These are phyloP conservation scores for Coleophora deauratella DNA, from an alignment of 2,888 invertebrate genomes.

Conservation along the genomic window DNA sequence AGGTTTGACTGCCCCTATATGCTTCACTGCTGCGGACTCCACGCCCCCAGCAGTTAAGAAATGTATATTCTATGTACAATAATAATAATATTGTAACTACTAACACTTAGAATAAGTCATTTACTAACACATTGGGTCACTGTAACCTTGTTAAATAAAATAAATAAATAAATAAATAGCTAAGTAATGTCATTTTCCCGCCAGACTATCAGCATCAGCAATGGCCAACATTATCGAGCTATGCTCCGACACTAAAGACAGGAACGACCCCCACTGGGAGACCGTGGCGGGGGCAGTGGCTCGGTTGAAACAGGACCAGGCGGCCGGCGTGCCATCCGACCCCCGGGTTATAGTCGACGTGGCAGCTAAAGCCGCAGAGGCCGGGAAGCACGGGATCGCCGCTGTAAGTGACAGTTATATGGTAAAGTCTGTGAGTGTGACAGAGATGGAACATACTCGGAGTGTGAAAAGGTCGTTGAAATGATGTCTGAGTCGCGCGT, in stretches of 20 bases:
- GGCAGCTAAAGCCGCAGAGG: slow-evolving; percentile 36
- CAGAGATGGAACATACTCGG: no score
- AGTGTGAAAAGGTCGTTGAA: slow-evolving; percentile 41
- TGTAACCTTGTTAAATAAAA: no score
- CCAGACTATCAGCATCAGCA: slow-evolving; percentile 51
- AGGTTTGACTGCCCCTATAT: no score
- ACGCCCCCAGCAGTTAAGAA: no score
- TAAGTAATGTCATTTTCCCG: no score
- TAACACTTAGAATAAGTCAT: no score
- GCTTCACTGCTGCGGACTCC: no score
- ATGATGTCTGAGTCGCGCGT: slow-evolving; percentile 36
- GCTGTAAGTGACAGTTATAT: slow-evolving; percentile 52
- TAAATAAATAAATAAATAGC: no score
- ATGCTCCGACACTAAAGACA: slow-evolving; percentile 39
- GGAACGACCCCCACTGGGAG: slow-evolving; percentile 38
- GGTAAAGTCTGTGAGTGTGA: no score
- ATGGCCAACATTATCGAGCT: slow-evolving; percentile 47
- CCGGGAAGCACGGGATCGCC: slow-evolving; percentile 44
- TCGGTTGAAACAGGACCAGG: slow-evolving; percentile 33
- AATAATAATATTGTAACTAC: no score
- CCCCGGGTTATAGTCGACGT: slow-evolving; percentile 33
- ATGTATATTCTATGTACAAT: no score
- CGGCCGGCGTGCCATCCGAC: slow-evolving; percentile 37
- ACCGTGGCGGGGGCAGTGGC: slow-evolving; percentile 32
- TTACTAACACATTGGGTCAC: no score